These are phyloP conservation scores for Caenorhabditis macrosperma DNA, from an alignment of 2,888 invertebrate genomes.

Conservation along the genomic window DNA sequence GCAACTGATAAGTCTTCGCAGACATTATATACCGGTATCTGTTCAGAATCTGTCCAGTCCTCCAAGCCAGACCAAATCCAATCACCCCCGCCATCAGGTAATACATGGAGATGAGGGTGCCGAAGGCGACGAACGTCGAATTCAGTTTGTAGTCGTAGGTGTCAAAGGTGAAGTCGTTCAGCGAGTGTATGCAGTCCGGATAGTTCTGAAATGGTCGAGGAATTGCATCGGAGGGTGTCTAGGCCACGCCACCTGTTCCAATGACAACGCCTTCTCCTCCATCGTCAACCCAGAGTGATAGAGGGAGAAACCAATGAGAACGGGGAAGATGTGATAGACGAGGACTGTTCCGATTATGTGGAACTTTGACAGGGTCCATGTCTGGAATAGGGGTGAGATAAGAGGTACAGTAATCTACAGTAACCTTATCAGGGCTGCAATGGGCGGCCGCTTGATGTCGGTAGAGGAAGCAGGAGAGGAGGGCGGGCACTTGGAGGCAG, in stretches of 20 bases:
- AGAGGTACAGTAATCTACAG: background rate
- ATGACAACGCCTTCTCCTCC: conserved; percentile 28
- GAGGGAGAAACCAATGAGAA: conserved; percentile 34
- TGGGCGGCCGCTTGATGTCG: conserved; percentile 32
- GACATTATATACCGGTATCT: conserved; percentile 46
- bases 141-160: conserved; percentile 39
- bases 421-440: conserved; percentile 28
- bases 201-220: conserved; percentile 50
- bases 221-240: no score
- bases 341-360: background rate
- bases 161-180: conserved; percentile 48
- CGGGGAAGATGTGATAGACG: conserved; percentile 35
- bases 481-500: conserved; percentile 44
- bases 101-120: conserved; percentile 29
- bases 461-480: conserved; percentile 42
- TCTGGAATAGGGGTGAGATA: conserved; percentile 15
- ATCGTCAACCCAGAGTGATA: conserved; percentile 28
- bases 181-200: conserved; percentile 24
- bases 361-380: conserved; percentile 20
- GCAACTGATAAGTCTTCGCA: conserved; percentile 31
- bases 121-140: conserved; percentile 36
- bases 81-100: conserved; percentile 37
- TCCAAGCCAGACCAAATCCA: conserved; percentile 29
- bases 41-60: conserved; percentile 40
- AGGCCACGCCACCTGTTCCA: background rate